These are phyloP conservation scores for Bombus pascuorum DNA, from an alignment of 1,140 invertebrate genomes.

Conservation along the genomic window DNA sequence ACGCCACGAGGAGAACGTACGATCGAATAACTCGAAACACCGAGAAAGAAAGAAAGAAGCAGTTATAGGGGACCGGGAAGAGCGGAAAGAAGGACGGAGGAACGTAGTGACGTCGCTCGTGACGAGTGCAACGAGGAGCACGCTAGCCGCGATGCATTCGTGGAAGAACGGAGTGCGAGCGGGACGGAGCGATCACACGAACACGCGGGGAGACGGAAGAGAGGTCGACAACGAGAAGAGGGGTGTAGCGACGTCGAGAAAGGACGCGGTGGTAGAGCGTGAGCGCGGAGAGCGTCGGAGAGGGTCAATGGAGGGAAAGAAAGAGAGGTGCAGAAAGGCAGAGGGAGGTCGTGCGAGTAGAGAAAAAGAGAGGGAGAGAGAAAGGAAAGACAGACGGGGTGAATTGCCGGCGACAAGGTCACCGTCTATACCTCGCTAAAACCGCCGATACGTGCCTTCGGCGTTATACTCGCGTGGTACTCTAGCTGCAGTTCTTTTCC, in stretches of 20 bases:
- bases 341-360: conserved; percentile 13
- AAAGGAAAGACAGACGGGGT: conserved; percentile 80
- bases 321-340: conserved; percentile 41
- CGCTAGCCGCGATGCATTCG: conserved; percentile 19
- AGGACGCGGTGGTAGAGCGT: conserved; percentile 34
- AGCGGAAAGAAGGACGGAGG: background rate
- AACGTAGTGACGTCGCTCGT: background rate
- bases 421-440: conserved; percentile 80
- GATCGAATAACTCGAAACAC: background rate
- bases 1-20: background rate
- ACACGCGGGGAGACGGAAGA: conserved; percentile 46
- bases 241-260: conserved; percentile 49
- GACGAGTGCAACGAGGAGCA: conserved; percentile 33
- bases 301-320: conserved; percentile 56
- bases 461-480: conserved; percentile 68
- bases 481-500: conserved; percentile 59
- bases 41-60: no score
- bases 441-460: conserved; percentile 71
- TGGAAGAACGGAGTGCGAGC: conserved; percentile 33
- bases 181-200: conserved; percentile 57
- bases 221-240: conserved; percentile 38
- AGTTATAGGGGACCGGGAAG: background rate
- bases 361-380: conserved; percentile 59
- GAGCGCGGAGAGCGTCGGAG: conserved; percentile 46
- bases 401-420: conserved; percentile 83